Conservation (phyloP, 2,113 vertebrate genomes). For the Poeciliopsis prolifica region DNA sequence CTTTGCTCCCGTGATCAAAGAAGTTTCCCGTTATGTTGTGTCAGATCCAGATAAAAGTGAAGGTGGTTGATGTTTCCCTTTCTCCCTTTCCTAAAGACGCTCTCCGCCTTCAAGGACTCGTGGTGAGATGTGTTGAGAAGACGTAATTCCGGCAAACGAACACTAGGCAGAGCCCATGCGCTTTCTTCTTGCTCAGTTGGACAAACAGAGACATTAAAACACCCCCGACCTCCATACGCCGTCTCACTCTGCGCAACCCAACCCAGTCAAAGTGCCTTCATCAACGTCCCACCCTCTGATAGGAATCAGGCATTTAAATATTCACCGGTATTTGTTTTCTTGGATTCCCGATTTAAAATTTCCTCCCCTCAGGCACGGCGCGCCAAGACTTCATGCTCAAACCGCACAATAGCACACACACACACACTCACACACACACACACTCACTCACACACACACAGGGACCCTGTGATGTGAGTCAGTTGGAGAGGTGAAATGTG, state of each 20-base stretch:
- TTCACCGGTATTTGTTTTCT: constrained; percentile 61
- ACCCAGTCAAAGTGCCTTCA: constrained; percentile 55
- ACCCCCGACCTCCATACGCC: constrained; percentile 26
- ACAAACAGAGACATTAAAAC: constrained; percentile 33
- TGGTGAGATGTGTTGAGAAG: background rate
- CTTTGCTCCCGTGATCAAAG: constrained; percentile 32
- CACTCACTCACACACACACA: constrained; percentile 6
- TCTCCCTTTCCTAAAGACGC: background rate
- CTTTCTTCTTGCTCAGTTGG: constrained; percentile 26
- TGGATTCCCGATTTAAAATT: constrained; percentile 65
- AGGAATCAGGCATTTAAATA: constrained; percentile 69
- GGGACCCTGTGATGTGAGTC: constrained; percentile 33
- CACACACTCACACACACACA: constrained; percentile 13
- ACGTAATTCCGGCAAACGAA: constrained; percentile 51
- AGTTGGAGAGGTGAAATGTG: constrained; percentile 18
- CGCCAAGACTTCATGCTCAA: constrained; percentile 31
- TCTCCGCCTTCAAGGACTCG: background rate
- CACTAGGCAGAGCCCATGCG: constrained; percentile 63
- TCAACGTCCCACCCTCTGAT: constrained; percentile 63
- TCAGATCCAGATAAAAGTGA: constrained; percentile 13
- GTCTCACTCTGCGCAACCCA: constrained; percentile 29
- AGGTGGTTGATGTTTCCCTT: background rate
- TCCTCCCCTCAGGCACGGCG: constrained; percentile 51
- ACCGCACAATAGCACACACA: constrained; percentile 28
- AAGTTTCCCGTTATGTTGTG: constrained; percentile 18